Conservation (phyloP, 1,140 invertebrate species). For the Zaprionus kolodkinae region DNA sequence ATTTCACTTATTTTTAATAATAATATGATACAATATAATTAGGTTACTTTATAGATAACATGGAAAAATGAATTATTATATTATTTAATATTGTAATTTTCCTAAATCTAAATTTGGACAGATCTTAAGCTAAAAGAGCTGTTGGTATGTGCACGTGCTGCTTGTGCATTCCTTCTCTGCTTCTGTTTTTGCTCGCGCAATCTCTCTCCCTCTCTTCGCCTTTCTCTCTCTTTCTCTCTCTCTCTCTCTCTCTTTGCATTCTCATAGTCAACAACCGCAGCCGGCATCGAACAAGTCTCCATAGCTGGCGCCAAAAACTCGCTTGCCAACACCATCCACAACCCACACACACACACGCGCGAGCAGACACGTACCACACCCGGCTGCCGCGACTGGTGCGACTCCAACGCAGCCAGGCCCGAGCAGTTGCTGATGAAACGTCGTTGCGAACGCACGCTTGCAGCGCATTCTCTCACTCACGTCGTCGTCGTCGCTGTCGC, state of each 20-base stretch:
- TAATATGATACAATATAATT: neutral
- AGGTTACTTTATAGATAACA: no score
- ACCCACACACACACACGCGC: constrained; percentile 30
- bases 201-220: neutral
- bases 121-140: neutral
- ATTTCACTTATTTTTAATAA: no score
- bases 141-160: neutral
- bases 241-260: constrained; percentile 5
- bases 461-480: constrained; percentile 27
- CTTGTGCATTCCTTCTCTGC: neutral
- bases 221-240: neutral
- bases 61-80: neutral
- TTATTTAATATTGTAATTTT: constrained; percentile 5
- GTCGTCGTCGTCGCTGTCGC: neutral
- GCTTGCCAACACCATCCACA: constrained; percentile 49
- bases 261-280: constrained; percentile 18
- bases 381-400: constrained; percentile 37
- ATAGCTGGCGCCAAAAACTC: constrained; percentile 69
- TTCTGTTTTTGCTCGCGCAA: constrained; percentile 5
- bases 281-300: constrained; percentile 65
- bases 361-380: constrained; percentile 40
- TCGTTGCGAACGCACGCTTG: constrained; percentile 61
- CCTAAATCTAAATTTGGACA: neutral
- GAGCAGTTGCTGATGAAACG: constrained; percentile 69
- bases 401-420: constrained; percentile 42